Percentiles rank a stretch among this genome's conserved stretches.
phyloP scores from a whole-genome alignment of 2,888 invertebrate species.

The Antitype chi region DNA sequence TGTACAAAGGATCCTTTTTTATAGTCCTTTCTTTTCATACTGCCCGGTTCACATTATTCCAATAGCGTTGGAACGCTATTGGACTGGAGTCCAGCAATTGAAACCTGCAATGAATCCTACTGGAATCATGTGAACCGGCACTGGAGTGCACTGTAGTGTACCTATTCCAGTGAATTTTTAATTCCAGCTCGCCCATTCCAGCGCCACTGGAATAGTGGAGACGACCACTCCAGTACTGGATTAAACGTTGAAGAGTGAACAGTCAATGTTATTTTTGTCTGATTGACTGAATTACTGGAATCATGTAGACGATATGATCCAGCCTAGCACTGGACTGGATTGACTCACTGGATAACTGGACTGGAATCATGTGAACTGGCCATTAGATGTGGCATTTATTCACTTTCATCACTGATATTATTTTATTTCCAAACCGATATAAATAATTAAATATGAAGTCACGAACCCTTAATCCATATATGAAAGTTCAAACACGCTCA shows the following conservation, averaged over 20 bases:
- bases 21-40: no score
- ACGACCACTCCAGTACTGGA: no score
- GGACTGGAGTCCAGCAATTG: no score
- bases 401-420: neutral
- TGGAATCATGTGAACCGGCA: neutral
- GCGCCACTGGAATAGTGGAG: neutral
- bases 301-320: neutral
- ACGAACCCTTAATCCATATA: neutral
- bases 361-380: neutral
- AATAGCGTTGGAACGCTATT: no score
- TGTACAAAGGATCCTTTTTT: neutral
- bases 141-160: neutral
- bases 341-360: neutral
- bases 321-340: neutral
- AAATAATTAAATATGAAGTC: neutral
- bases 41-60: no score
- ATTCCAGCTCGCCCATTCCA: neutral
- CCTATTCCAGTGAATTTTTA: neutral
- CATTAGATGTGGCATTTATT: neutral
- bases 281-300: neutral
- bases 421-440: neutral
- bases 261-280: no score
- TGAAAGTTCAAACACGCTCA: slow-evolving; percentile 2
- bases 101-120: no score
- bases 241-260: no score